Evolutionary conservation across 2,113 vertebrate genomes (phyloP), one percentile per base, ranked within the genome.

Genomic region (Hymenochirus boettgeri): DNA sequence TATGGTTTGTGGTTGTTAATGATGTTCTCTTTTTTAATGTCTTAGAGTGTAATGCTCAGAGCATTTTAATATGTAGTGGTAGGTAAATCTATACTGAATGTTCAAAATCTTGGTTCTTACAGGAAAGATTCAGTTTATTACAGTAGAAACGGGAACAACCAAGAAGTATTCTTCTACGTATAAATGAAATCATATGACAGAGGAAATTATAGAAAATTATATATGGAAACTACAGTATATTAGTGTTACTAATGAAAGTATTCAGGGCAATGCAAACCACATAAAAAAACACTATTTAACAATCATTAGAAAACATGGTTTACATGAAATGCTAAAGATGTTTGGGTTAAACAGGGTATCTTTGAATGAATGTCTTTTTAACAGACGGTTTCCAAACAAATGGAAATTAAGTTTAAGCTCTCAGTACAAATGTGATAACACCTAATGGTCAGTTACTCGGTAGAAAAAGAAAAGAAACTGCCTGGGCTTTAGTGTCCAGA

Each of bases 1-100:
- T 83, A 71, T 86, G 78, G 78, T 80, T 85, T 67, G 79, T 80
- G 81, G 86, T 81, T 84, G 79, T 86, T 87, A n/a, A 83, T 79
- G 84, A 84, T 80, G 76, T 84, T 75, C 76, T 81, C 77, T 85
- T n/a, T n/a, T 77, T 84, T 82, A 78, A 82, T 77, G 77, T 84
- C 79, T 75, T 87, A 83, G 71, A 80, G 74, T 77, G 54, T 85
- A 79, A 80, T 77, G 74, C 61, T 75, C 70, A 73, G n/a, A 84
- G 83, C 77, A 73, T 84, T 85, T 79, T 84, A 78, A 82, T 35
- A 25, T 73, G 63, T 83, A 85, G 79, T 72, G 52, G 82, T 72
- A 71, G 78, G 70, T 80, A 71, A 70, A 83, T 77, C 73, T 25
- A 70, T 57, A 73, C 71, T 71, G 85, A 79, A 79, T 74, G 80